These are phyloP conservation scores for Corythoichthys haematopterus DNA, from an alignment of 2,113 vertebrate species.

Conservation along the genomic window DNA sequence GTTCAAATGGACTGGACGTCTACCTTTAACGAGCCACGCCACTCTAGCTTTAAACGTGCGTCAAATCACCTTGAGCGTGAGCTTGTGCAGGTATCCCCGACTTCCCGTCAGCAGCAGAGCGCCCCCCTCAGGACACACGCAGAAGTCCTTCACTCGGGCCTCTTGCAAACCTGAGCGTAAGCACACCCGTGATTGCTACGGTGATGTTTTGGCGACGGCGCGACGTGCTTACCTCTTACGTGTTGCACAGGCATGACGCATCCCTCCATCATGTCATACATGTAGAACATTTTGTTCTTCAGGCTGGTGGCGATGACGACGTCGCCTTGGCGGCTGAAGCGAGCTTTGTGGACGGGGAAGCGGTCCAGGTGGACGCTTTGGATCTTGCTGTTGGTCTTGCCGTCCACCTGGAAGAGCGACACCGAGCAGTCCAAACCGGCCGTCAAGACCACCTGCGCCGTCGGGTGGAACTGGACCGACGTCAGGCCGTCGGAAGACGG, in stretches of 20 bases:
- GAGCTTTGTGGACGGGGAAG: conserved; percentile 84
- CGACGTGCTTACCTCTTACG: conserved; percentile 75
- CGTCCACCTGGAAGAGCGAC: conserved; percentile 94
- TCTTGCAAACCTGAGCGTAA: conserved; percentile 80
- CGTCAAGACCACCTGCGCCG: conserved; percentile 88
- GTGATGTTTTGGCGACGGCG: no score
- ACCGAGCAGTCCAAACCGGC: conserved; percentile 81
- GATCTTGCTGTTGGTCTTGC: conserved; percentile 88
- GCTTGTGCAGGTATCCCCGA: conserved; percentile 84
- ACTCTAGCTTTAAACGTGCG: no score
- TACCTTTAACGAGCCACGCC: neutral
- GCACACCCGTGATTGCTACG: no score
- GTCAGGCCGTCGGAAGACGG: conserved; percentile 70
- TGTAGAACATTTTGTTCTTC: conserved; percentile 84
- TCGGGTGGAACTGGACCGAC: conserved; percentile 88
- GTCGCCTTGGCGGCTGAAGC: conserved; percentile 82
- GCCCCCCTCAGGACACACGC: conserved; percentile 84
- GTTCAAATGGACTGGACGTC: no score
- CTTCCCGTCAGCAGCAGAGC: conserved; percentile 84
- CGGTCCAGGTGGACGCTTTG: conserved; percentile 88
- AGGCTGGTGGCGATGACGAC: conserved; percentile 84
- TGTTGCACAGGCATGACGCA: conserved; percentile 75
- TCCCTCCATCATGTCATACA: conserved; percentile 95
- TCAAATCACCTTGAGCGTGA: conserved; percentile 79
- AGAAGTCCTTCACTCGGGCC: conserved; percentile 79